Evolutionary conservation across 2,888 invertebrate genomes (phyloP).

Genomic region (Ommatoiulus sabulosus): DNA sequence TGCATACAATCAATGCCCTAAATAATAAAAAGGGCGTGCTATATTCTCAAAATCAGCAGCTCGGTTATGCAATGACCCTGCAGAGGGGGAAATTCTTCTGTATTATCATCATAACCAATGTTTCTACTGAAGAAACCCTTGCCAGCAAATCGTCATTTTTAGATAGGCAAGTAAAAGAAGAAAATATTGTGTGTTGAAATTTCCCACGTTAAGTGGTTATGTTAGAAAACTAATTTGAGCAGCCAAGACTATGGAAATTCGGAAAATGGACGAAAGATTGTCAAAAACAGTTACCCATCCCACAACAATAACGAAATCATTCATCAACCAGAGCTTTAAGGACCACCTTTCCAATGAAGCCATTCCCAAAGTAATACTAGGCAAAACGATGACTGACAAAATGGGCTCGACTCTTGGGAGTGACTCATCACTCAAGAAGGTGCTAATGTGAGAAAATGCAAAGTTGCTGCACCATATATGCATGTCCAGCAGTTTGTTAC

Average conservation of each 20-base stretch:
- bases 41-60: neutral
- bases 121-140: too few relatives aligned
- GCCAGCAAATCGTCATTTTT: too few relatives aligned
- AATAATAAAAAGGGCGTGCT: neutral
- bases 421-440: neutral
- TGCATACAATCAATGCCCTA: neutral
- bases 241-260: conserved; percentile 8
- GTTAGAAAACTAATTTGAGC: conserved; percentile 7
- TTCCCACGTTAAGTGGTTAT: neutral
- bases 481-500: neutral
- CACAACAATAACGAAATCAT: neutral
- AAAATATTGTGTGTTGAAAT: neutral
- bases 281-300: neutral
- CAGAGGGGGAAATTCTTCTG: neutral
- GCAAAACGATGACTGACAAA: neutral
- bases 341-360: neutral
- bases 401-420: neutral
- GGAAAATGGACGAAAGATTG: neutral
- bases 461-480: neutral
- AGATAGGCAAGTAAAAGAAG: neutral
- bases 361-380: conserved; percentile 16
- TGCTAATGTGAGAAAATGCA: neutral
- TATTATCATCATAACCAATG: neutral
- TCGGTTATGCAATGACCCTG: neutral
- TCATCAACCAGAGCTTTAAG: neutral